Conservation (phyloP, 2,888 invertebrate species). For the Lissonota sp. region DNA sequence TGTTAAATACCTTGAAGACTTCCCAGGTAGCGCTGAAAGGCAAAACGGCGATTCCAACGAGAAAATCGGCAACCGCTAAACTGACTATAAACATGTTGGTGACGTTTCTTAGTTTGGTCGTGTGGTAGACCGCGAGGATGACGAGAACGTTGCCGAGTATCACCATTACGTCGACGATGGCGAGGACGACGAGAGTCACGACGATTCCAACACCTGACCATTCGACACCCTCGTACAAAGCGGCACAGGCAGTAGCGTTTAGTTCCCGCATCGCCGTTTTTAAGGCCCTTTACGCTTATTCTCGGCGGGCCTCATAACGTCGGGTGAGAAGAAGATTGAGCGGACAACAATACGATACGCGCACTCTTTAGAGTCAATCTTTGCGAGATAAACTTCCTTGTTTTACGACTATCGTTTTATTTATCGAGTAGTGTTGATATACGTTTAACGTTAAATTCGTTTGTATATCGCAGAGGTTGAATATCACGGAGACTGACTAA, state of each 20-base stretch:
- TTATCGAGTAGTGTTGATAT: too few species aligned
- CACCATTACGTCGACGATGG: slow-evolving; percentile 94
- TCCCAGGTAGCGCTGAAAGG: slow-evolving; percentile 98
- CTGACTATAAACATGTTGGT: slow-evolving; percentile 99
- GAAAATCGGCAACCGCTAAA: slow-evolving; percentile 96
- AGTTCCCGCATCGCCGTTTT: slow-evolving; percentile 88
- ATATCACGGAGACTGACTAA: neutral
- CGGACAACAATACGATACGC: too few species aligned
- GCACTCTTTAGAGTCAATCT: too few species aligned
- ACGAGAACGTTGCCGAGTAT: slow-evolving; percentile 96
- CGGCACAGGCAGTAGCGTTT: slow-evolving; percentile 93
- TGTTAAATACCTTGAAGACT: slow-evolving; percentile 90
- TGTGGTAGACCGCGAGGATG: slow-evolving; percentile 95
- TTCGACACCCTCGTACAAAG: slow-evolving; percentile 91
- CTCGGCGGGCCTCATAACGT: slow-evolving; percentile 64
- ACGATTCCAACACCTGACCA: slow-evolving; percentile 93
- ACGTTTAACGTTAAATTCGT: too few species aligned
- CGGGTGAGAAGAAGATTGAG: neutral
- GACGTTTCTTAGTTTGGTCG: slow-evolving; percentile 95
- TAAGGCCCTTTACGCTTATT: slow-evolving; percentile 73
- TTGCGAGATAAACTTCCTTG: too few species aligned
- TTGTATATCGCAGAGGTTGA: neutral
- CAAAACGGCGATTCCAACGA: slow-evolving; percentile 97
- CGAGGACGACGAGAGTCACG: slow-evolving; percentile 91
- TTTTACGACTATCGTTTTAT: too few species aligned